A percentile compares a stretch with the other conserved stretches of the same genome.
Evolutionary conservation across 2,797 vertebrate species (phyloP).

Genomic region (Eulemur mongoz): DNA sequence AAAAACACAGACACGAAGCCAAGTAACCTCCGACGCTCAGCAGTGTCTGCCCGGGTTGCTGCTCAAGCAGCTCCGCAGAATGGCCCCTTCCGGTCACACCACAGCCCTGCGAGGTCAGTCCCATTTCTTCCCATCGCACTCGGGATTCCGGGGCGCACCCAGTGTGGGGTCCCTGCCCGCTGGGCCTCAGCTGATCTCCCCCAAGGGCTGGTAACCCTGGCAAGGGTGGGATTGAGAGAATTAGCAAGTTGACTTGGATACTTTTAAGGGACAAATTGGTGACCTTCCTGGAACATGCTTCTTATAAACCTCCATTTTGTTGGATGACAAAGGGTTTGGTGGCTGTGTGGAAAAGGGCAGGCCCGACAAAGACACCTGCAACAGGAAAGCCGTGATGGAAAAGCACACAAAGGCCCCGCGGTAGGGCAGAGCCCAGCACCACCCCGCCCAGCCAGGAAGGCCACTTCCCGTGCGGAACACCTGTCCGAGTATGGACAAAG

Average conservation of each 20-base stretch:
- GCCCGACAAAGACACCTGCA: background rate
- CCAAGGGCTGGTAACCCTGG: background rate
- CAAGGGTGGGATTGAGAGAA: background rate
- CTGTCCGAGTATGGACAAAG: background rate
- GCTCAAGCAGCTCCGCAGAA: background rate
- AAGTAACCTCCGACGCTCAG: fast-evolving
- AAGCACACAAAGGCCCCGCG: fast-evolving
- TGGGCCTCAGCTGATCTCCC: background rate
- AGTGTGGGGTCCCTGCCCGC: fast-evolving
- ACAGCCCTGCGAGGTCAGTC: background rate
- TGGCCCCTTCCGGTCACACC: fast-evolving
- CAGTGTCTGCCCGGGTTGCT: fast-evolving
- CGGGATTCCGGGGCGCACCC: background rate
- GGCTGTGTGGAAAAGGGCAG: background rate
- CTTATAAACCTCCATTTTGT: background rate
- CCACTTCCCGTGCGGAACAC: background rate
- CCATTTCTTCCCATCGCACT: background rate
- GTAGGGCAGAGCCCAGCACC: background rate
- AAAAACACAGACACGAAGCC: background rate
- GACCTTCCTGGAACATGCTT: background rate
- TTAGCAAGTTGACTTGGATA: background rate
- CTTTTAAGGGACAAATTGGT: background rate
- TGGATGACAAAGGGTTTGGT: background rate
- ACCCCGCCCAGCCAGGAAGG: no score
- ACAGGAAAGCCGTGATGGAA: background rate